Evolutionary conservation across 2,888 invertebrate genomes (phyloP), one percentile per base, ranked within the genome.

Genomic region (Yponomeuta cagnagella): DNA sequence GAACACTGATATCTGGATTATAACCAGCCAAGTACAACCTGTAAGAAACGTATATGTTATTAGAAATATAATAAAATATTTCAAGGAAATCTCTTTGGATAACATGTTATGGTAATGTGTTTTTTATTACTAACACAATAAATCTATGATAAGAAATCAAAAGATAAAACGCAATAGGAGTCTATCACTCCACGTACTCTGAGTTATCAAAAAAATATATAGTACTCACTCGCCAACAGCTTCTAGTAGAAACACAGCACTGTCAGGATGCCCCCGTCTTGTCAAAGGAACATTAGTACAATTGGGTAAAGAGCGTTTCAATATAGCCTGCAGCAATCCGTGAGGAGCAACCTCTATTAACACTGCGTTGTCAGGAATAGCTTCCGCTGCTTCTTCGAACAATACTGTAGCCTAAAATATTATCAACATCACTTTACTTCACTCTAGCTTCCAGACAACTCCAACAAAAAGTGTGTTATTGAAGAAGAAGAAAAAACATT

Each of bases 301-400:
- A 31, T 2, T 30, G 12, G 68, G 48, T 10, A 48, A 6, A 9
- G 68, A 68, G 30, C 48, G 48, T 52, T 23, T 95, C 10, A 98
- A 90, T 76, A 98, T 97, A 0, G 97, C 96, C 83, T 98, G 98
- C 72, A 98, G 93, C 30, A 98, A 93, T 37, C 97, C 96, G 79
- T 98, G 98, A 0, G 98, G 98, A 0, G 98, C 98, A 73, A 98
- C 94, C 86, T 98, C 98, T 71, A 98, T 94, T 12, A 95, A 90
- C 52, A 98, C 93, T 0, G 98, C 97, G 78, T 96, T 94, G 12
- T 93, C 89, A 0, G 97, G 97, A 70, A 98, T 94, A 77, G 95
- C 92, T 48, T 88, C 89, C 3, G 96, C 91, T 0, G 96, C 96
- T 84, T 98, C 98, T 80, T 97, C 96, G 79, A 97, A 97, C 10